Conservation (phyloP, 1,140 invertebrate species). For the Lordiphosa stackelbergi region DNA sequence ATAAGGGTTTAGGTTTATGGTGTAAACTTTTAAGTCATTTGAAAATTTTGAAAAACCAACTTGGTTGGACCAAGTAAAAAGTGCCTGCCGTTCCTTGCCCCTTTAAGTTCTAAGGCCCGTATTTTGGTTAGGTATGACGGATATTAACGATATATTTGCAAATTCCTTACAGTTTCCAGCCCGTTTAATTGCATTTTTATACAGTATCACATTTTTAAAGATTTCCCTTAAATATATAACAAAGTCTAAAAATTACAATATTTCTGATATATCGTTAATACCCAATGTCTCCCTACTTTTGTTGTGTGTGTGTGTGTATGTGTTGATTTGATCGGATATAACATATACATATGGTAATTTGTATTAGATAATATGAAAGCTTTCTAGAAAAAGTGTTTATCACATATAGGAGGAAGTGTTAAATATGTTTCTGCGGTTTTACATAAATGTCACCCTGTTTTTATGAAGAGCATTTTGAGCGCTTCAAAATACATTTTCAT, state of each 20-base stretch:
- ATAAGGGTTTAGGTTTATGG: no score
- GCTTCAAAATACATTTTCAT: neutral
- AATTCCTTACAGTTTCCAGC: no score
- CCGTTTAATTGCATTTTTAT: no score
- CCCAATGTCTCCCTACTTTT: slow-evolving; percentile 5
- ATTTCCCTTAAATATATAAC: no score
- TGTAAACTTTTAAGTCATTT: no score
- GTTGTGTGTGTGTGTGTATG: slow-evolving; percentile 15
- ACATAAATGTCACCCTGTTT: neutral
- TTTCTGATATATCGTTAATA: neutral
- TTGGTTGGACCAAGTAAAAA: slow-evolving; percentile 7
- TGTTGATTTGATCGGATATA: slow-evolving; percentile 32
- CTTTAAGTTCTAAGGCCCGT: no score
- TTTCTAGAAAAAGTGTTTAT: slow-evolving; percentile 75
- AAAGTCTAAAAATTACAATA: no score
- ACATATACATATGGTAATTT: slow-evolving; percentile 35
- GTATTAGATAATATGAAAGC: slow-evolving; percentile 62
- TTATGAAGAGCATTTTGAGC: slow-evolving; percentile 7
- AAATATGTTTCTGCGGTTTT: slow-evolving; percentile 57
- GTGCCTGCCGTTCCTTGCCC: slow-evolving; percentile 1
- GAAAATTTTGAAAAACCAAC: slow-evolving; percentile 19
- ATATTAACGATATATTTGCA: no score
- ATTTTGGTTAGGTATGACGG: no score
- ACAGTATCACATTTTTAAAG: no score
- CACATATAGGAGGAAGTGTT: slow-evolving; percentile 74